Percentiles rank a stretch among this genome's conserved stretches.
phyloP scores from a whole-genome alignment of 2,888 invertebrate species.

The Anoplius nigerrimus region DNA sequence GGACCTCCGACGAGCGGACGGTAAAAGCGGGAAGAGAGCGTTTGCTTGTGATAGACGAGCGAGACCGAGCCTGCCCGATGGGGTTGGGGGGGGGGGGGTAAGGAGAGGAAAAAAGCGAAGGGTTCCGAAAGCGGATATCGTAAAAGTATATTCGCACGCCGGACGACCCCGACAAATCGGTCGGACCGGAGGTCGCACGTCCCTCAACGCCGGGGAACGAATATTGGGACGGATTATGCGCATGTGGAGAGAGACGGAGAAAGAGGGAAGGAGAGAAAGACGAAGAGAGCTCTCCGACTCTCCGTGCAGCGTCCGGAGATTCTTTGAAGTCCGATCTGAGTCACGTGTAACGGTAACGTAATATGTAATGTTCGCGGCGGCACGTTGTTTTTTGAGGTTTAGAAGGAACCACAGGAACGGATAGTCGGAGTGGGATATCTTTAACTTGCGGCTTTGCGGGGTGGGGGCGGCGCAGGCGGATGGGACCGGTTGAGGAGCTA shows the following conservation, averaged over 20 bases:
- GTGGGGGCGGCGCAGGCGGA: too few relatives aligned
- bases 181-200: constrained; percentile 14
- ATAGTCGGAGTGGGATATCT: background rate
- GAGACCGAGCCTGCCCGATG: constrained; percentile 27
- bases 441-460: background rate
- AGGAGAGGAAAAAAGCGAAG: constrained; percentile 10
- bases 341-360: constrained; percentile 23
- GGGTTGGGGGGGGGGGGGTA: constrained; percentile 25
- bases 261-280: constrained; percentile 43
- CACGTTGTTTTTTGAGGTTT: background rate
- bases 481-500: too few relatives aligned
- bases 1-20: constrained; percentile 60
- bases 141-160: constrained; percentile 43
- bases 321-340: constrained; percentile 32
- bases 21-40: constrained; percentile 34
- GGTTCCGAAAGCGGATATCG: constrained; percentile 39
- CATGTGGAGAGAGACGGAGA: constrained; percentile 31
- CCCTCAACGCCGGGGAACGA: constrained; percentile 10
- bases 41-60: constrained; percentile 22
- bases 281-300: too few relatives aligned
- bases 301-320: constrained; percentile 39
- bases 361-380: background rate
- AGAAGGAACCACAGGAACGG: constrained; percentile 4
- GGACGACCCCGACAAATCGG: constrained; percentile 19
- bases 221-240: constrained; percentile 16